Conservation (phyloP, 2,113 vertebrate genomes). For the Mastomys natalensis region DNA sequence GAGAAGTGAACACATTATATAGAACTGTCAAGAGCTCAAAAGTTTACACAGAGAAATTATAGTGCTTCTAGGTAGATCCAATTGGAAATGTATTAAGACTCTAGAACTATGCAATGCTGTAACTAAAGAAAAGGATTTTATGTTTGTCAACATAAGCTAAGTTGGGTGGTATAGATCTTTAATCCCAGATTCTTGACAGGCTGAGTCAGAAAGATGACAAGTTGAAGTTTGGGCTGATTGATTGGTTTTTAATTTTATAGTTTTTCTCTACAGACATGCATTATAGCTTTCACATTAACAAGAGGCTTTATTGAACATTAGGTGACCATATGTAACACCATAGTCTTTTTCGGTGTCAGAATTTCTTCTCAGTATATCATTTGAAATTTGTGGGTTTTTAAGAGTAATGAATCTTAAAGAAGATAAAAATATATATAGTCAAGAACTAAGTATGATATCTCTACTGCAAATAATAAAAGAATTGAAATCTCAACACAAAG, state of each 20-base stretch:
- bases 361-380: slow-evolving; percentile 3
- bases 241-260: neutral
- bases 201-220: neutral
- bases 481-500: neutral
- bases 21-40: neutral
- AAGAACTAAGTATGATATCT: slow-evolving; percentile 7
- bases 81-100: neutral
- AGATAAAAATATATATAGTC: neutral
- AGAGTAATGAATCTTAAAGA: slow-evolving; percentile 18
- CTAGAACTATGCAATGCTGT: neutral
- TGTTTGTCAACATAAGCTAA: neutral
- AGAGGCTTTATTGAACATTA: slow-evolving; percentile 5
- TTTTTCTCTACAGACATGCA: neutral
- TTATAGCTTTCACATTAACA: neutral
- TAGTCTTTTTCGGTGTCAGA: neutral
- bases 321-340: neutral
- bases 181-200: neutral
- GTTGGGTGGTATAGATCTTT: neutral
- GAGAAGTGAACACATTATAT: neutral
- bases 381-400: neutral
- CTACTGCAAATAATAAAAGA: neutral
- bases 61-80: neutral
- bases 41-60: neutral
- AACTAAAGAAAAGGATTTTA: slow-evolving; percentile 7
- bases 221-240: neutral